These are phyloP conservation scores for Cordilura impudica DNA, from an alignment of 2,888 invertebrate genomes.

Conservation along the genomic window DNA sequence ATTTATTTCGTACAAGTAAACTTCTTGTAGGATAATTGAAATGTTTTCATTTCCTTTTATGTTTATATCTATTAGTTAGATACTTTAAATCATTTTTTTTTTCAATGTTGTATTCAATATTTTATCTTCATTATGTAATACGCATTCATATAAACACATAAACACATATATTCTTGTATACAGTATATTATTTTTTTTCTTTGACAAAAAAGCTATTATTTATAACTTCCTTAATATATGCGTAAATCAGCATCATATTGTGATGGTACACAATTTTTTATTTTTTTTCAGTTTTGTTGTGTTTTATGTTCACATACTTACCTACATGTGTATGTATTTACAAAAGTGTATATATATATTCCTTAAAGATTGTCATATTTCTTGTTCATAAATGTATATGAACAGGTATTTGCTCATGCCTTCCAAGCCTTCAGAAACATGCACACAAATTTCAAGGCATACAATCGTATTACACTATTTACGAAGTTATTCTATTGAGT, in stretches of 20 bases:
- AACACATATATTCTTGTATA: neutral
- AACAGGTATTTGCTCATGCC: conserved; percentile 9
- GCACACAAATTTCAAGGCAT: too few relatives aligned
- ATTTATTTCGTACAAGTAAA: conserved; percentile 6
- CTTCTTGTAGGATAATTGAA: conserved; percentile 13
- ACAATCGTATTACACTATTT: too few relatives aligned
- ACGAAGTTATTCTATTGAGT: too few relatives aligned
- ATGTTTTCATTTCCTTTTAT: conserved; percentile 36
- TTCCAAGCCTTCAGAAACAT: too few relatives aligned
- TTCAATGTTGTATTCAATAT: conserved; percentile 40
- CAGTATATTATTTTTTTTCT: neutral
- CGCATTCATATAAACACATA: neutral
- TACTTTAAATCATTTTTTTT: conserved; percentile 32
- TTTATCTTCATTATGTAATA: conserved; percentile 27
- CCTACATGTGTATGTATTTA: too few relatives aligned
- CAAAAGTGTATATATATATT: conserved; percentile 6
- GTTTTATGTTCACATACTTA: neutral
- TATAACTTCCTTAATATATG: conserved; percentile 51
- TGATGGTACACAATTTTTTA: conserved; percentile 13
- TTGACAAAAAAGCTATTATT: conserved; percentile 37
- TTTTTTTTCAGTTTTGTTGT: neutral
- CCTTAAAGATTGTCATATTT: conserved; percentile 38
- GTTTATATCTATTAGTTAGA: conserved; percentile 10
- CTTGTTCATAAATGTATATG: neutral
- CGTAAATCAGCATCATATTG: conserved; percentile 49